Percentiles rank a stretch among this genome's conserved stretches.
Evolutionary conservation across 2,113 vertebrate species (phyloP).

Genomic region (Elephas maximus): DNA sequence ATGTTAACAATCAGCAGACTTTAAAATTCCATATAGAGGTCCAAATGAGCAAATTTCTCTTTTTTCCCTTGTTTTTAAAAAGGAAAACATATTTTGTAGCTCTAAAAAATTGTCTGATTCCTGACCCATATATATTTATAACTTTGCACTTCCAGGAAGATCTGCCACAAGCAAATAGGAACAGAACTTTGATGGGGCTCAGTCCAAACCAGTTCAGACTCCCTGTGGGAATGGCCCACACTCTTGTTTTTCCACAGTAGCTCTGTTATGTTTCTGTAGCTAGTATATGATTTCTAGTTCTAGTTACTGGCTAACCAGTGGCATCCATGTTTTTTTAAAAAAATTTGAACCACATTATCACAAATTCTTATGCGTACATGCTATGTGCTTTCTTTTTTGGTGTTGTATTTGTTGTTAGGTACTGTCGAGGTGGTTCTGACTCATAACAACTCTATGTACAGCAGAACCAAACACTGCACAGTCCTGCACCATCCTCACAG

Average conservation of each 20-base stretch:
- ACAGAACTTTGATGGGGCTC: neutral
- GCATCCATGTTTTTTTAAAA: neutral
- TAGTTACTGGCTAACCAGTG: neutral
- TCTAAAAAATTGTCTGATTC: slow-evolving; percentile 35
- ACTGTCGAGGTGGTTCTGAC: too few species aligned
- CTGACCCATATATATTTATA: neutral
- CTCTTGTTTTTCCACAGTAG: neutral
- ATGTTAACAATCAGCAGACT: neutral
- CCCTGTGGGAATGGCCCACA: neutral
- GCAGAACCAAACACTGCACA: too few species aligned
- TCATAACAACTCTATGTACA: too few species aligned
- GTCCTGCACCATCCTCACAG: too few species aligned
- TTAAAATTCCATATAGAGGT: slow-evolving; percentile 17
- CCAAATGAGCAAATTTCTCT: slow-evolving; percentile 13
- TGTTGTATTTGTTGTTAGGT: too few species aligned
- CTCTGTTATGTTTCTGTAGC: neutral
- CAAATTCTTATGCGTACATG: neutral
- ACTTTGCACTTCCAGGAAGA: slow-evolving; percentile 28
- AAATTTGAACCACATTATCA: neutral
- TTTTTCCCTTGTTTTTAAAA: neutral
- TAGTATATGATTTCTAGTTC: neutral
- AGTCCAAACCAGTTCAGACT: neutral
- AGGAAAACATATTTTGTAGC: neutral
- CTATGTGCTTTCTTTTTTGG: neutral
- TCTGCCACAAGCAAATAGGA: neutral